Evolutionary conservation across 2,113 vertebrate genomes (phyloP).

Genomic region (Brachyhypopomus gauderio): DNA sequence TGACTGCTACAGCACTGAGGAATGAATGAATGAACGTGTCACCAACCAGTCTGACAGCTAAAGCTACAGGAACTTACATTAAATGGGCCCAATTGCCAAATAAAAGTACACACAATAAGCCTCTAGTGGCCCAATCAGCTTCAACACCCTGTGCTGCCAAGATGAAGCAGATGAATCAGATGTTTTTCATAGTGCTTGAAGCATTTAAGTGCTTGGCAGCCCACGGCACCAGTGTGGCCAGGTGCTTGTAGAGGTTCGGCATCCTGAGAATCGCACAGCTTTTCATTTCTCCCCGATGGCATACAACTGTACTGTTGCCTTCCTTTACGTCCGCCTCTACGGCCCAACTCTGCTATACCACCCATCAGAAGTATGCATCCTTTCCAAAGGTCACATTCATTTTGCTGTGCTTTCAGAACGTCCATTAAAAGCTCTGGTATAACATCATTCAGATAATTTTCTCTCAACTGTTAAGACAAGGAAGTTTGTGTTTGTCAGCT

Average conservation of each 20-base stretch:
- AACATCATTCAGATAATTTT: constrained; percentile 65
- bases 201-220: constrained; percentile 63
- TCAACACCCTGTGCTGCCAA: constrained; percentile 55
- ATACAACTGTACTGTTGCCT: constrained; percentile 58
- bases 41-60: not conserved
- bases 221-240: constrained; percentile 59
- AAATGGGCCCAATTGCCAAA: constrained; percentile 45
- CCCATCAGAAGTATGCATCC: constrained; percentile 42
- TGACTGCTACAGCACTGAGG: not conserved
- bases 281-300: constrained; percentile 69
- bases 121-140: constrained; percentile 67
- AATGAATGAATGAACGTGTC: constrained; percentile 15
- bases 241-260: constrained; percentile 48
- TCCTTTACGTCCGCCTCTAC: constrained; percentile 57
- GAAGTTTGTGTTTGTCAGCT: constrained; percentile 57
- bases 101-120: constrained; percentile 65
- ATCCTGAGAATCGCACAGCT: constrained; percentile 63
- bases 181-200: constrained; percentile 72
- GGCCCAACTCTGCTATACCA: constrained; percentile 42
- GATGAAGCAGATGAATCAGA: constrained; percentile 73
- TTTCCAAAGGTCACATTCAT: constrained; percentile 50
- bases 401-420: constrained; percentile 59
- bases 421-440: constrained; percentile 57
- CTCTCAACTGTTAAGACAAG: constrained; percentile 58
- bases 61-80: constrained; percentile 15